These are phyloP conservation scores for Steatocranus sp. DNA, from an alignment of 2,797 vertebrate species.

Conservation along the genomic window DNA sequence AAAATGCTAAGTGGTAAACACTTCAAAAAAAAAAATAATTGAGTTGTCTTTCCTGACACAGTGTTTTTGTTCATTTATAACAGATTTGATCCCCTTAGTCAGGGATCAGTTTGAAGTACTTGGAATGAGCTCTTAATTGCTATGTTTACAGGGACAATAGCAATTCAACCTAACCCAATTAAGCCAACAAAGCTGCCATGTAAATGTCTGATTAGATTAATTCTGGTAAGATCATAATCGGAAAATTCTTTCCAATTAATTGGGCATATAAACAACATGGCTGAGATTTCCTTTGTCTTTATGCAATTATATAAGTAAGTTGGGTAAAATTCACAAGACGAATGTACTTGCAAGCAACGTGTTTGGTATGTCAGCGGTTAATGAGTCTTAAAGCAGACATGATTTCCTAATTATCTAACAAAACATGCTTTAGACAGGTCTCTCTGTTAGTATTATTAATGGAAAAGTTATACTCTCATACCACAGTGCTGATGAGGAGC, in stretches of 20 bases:
- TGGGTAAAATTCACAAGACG: neutral
- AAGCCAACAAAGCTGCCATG: neutral
- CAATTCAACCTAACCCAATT: slow-evolving; percentile 7
- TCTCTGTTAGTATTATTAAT: neutral
- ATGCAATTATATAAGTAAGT: neutral
- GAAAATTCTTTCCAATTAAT: neutral
- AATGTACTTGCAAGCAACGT: too few relatives aligned
- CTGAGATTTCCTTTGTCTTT: neutral
- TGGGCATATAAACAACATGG: neutral
- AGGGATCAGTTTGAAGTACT: neutral
- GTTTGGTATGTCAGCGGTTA: neutral
- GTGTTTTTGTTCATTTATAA: neutral
- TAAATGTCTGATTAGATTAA: slow-evolving; percentile 16
- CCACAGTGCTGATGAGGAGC: slow-evolving; percentile 22
- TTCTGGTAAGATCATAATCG: slow-evolving; percentile 13
- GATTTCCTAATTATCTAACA: neutral
- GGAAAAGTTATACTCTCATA: neutral
- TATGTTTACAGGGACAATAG: neutral
- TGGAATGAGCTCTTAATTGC: neutral
- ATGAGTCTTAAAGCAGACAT: neutral
- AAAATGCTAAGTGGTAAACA: neutral
- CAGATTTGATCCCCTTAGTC: neutral
- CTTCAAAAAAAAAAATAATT: neutral
- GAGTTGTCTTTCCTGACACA: neutral
- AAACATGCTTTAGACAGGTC: neutral